Conservation (phyloP, 2,113 vertebrate genomes). For the Erpornis zantholeuca region DNA sequence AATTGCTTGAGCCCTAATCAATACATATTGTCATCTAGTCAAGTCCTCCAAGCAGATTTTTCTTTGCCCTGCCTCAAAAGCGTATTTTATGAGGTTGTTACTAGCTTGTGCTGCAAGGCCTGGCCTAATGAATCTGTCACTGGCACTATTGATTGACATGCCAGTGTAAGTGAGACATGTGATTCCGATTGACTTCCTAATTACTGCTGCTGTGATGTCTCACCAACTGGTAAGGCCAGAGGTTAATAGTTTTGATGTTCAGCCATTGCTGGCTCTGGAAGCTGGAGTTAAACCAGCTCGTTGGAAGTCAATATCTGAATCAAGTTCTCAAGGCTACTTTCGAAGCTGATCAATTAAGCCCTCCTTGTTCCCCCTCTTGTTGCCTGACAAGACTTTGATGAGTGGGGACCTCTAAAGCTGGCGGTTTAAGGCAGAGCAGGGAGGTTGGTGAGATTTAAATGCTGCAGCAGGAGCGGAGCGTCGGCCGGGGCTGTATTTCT, state of each 20-base stretch:
- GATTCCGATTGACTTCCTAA: constrained; percentile 96
- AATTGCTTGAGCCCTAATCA: constrained; percentile 81
- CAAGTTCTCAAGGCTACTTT: constrained; percentile 83
- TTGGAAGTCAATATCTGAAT: constrained; percentile 80
- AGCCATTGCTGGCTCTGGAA: constrained; percentile 75
- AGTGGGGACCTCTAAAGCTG: constrained; percentile 64
- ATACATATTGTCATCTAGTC: constrained; percentile 81
- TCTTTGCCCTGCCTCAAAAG: constrained; percentile 73
- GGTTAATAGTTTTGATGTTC: constrained; percentile 95
- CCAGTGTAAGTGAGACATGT: constrained; percentile 90
- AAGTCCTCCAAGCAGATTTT: constrained; percentile 72
- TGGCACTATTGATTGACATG: constrained; percentile 83
- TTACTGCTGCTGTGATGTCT: constrained; percentile 94
- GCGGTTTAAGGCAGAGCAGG: constrained; percentile 46
- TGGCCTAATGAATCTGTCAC: constrained; percentile 91
- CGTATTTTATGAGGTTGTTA: constrained; percentile 87
- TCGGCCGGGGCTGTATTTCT: neutral
- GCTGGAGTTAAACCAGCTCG: constrained; percentile 72
- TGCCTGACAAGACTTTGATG: constrained; percentile 74
- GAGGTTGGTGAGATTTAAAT: neutral
- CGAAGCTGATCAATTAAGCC: constrained; percentile 81
- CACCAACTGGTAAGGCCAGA: constrained; percentile 84
- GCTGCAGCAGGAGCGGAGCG: rapidly evolving
- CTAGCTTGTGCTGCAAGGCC: constrained; percentile 78
- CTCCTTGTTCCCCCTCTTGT: constrained; percentile 56